phyloP scores from a whole-genome alignment of 2,888 invertebrate genomes.

The Drepanosiphum platanoidis region DNA sequence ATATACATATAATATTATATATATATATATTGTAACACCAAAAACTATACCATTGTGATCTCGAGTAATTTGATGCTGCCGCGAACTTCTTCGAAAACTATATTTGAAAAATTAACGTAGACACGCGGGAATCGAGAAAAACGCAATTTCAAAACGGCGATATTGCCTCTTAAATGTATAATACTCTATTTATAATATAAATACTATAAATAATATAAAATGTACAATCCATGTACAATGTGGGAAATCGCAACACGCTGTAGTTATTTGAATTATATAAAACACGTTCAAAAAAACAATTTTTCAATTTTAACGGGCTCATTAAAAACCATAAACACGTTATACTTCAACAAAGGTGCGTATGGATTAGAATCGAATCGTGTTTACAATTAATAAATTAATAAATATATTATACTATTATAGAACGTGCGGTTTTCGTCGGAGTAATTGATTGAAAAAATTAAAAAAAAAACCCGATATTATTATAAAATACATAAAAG shows the following conservation, averaged over 20 bases:
- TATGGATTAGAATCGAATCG: no score
- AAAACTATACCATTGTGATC: neutral
- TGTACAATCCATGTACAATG: no score
- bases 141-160: neutral
- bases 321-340: no score
- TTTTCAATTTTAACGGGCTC: no score
- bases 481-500: neutral
- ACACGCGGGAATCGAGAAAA: neutral
- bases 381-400: no score
- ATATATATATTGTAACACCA: neutral
- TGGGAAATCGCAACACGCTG: neutral
- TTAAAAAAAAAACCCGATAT: neutral
- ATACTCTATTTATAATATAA: neutral
- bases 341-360: no score
- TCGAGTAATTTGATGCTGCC: neutral
- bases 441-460: neutral
- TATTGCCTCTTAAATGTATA: neutral
- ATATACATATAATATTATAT: neutral
- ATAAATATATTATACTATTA: neutral
- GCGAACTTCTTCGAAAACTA: neutral
- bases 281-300: no score
- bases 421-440: neutral
- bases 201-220: no score
- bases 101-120: neutral
- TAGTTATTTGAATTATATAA: no score